Evolutionary conservation across 2,797 vertebrate species (phyloP), one percentile per base, ranked within the genome.

Genomic region (Neosilurus hyrtlii): DNA sequence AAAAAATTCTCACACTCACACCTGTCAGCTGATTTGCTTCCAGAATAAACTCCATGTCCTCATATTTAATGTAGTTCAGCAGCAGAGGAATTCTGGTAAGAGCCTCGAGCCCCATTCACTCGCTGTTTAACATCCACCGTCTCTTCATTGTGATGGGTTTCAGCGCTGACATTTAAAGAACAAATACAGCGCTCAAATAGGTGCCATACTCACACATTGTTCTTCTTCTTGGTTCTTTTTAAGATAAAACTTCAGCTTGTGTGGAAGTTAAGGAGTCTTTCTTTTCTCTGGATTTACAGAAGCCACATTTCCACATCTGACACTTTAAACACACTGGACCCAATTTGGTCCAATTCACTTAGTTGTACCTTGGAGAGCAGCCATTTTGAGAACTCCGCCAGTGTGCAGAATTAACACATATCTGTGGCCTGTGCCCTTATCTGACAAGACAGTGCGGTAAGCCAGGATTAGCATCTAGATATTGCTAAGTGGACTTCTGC

Each of bases 381-480:
- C 91, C 93, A 93, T 92, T 91, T 92, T 90, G 90, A 92, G 89
- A 81, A 90, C 90, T 89, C 89, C 90, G 89, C 92, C 91, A 92
- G 90, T 91, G 90, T 90, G 90, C 84, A 88, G 87, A 90, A 92
- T 90, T 91, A 90, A 87, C 90, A 88, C 89, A 89, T 89, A 86
- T 89, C 83, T 79, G 61, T 56, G 51, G 82, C 61, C 88, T 87
- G 91, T 87, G 90, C 89, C 90, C 93, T 95, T 95, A 95, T 95
- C 94, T 79, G 90, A 86, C 90, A 88, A 90, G 89, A 90, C 94
- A 94, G 94, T 89, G 88, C 87, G 88, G 92, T 95, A 94, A 94
- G 92, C 93, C 92, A 90, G 93, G 93, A 95, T 94, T 94, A 94
- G 90, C 92, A 94, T 95, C 93, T 94, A 91, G 91, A 94, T 93